Percentiles rank a stretch among this genome's conserved stretches.
Evolutionary conservation across 2,113 vertebrate species (phyloP).

Genomic region (rabbit (Oryctolagus cuniculus)): DNA sequence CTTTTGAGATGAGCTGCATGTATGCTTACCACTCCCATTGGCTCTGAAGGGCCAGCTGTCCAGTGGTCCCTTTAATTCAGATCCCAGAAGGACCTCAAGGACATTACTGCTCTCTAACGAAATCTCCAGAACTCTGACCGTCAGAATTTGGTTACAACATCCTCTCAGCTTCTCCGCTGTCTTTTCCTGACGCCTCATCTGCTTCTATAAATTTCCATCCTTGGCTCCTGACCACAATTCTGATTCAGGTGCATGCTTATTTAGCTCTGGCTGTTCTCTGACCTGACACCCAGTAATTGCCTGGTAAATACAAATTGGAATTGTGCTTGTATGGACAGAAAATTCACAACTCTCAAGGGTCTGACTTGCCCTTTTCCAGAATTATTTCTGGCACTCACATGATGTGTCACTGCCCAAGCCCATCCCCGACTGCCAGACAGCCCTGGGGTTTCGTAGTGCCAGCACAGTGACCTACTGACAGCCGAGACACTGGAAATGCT

Average conservation of each 20-base stretch:
- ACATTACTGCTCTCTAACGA: background rate
- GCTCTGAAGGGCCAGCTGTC: background rate
- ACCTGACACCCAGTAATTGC: background rate
- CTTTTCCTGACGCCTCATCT: background rate
- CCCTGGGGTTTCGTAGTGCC: conserved; percentile 10
- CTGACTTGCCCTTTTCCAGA: background rate
- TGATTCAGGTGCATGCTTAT: background rate
- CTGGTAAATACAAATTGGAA: background rate
- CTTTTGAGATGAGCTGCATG: background rate
- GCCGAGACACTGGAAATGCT: conserved; percentile 22
- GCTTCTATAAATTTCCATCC: background rate
- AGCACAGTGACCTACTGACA: background rate
- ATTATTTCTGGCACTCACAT: background rate
- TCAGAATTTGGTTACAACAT: background rate
- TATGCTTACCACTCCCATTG: background rate
- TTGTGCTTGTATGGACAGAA: background rate
- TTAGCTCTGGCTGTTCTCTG: background rate
- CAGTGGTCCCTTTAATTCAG: background rate
- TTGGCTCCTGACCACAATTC: background rate
- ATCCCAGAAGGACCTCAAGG: background rate
- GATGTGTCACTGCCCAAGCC: background rate
- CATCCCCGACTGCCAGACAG: background rate
- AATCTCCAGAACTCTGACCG: background rate
- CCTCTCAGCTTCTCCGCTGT: background rate
- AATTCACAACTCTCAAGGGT: background rate